Conservation (phyloP, 2,797 vertebrate genomes). For the Cephalopachus bancanus region DNA sequence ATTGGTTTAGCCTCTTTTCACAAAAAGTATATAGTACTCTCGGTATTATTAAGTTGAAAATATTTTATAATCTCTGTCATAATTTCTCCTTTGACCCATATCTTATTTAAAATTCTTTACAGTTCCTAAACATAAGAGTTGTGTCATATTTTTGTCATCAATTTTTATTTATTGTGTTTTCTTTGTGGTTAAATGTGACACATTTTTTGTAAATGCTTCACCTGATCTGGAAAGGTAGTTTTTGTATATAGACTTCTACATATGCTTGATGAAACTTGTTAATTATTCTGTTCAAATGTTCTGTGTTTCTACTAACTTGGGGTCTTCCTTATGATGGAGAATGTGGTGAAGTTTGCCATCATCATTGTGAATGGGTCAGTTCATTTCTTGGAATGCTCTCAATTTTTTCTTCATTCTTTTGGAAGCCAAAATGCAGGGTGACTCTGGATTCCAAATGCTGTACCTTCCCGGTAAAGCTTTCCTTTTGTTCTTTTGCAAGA, state of each 20-base stretch:
- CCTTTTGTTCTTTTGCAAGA: conserved; percentile 43
- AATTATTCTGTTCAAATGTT: conserved; percentile 27
- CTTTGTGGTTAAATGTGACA: conserved; percentile 45
- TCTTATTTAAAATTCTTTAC: conserved; percentile 44
- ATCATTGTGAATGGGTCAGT: background rate
- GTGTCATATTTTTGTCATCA: conserved; percentile 33
- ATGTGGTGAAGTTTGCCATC: conserved; percentile 12
- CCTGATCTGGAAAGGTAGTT: conserved; percentile 26
- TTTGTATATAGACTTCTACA: background rate
- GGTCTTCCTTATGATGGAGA: conserved; percentile 39
- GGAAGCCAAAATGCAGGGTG: background rate
- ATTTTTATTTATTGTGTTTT: conserved; percentile 55
- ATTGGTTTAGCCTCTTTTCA: conserved; percentile 16
- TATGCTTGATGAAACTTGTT: background rate
- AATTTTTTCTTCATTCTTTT: conserved; percentile 8
- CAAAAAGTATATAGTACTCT: conserved; percentile 34
- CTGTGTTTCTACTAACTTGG: background rate
- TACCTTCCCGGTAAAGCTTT: conserved; percentile 9
- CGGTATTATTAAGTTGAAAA: conserved; percentile 45
- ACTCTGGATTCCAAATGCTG: background rate
- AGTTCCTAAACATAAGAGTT: conserved; percentile 7
- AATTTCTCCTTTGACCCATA: conserved; percentile 5
- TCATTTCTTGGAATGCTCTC: conserved; percentile 19
- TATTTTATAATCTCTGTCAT: conserved; percentile 50
- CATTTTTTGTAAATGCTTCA: conserved; percentile 31